These are phyloP conservation scores for Volucella inflata DNA, from an alignment of 2,888 invertebrate species.

Conservation along the genomic window DNA sequence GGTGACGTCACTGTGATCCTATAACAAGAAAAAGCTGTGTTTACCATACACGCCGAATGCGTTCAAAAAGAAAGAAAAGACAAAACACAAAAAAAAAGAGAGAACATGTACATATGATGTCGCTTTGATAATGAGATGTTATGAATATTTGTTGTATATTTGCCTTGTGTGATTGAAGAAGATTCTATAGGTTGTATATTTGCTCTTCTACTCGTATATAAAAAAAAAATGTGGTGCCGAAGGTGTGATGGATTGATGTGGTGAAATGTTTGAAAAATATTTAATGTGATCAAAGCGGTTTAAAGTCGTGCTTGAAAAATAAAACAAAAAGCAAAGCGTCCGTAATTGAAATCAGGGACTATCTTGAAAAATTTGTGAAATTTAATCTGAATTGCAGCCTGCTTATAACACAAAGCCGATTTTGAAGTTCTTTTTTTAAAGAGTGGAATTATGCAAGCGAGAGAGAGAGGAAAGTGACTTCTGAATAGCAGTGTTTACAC, in stretches of 20 bases:
- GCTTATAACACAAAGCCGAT: too few species aligned
- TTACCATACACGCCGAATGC: constrained; percentile 79
- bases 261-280: constrained; percentile 22
- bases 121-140: constrained; percentile 46
- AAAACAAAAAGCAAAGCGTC: neutral
- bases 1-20: constrained; percentile 84
- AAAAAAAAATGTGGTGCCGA: constrained; percentile 48
- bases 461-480: too few species aligned
- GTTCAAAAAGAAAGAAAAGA: constrained; percentile 72
- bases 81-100: constrained; percentile 59
- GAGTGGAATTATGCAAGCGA: too few species aligned
- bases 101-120: constrained; percentile 68
- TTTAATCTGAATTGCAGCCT: too few species aligned
- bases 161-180: constrained; percentile 22
- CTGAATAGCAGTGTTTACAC: too few species aligned
- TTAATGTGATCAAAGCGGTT: neutral
- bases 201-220: constrained; percentile 19
- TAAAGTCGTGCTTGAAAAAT: constrained; percentile 7
- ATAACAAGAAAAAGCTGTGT: constrained; percentile 83
- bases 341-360: neutral
- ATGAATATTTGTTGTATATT: constrained; percentile 45
- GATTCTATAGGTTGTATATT: neutral
- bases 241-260: constrained; percentile 32
- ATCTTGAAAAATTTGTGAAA: neutral
- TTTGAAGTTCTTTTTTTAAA: too few species aligned